phyloP scores from a whole-genome alignment of 2,113 vertebrate species.

The Ctenomys sociabilis region DNA sequence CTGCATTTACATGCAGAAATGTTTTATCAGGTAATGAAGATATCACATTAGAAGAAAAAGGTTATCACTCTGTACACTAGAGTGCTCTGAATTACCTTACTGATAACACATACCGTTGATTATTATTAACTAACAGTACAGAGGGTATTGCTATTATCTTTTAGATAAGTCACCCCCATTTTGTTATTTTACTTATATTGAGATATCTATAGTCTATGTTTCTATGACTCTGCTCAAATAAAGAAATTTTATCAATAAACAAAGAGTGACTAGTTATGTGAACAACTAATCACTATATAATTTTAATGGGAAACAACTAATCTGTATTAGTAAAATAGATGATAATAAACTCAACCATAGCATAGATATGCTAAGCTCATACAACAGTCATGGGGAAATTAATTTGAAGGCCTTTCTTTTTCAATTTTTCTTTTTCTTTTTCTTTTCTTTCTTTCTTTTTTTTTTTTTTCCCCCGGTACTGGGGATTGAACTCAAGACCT shows the following conservation, averaged over 20 bases:
- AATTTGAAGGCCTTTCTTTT: neutral
- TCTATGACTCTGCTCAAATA: constrained; percentile 15
- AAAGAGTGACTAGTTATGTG: neutral
- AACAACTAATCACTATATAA: neutral
- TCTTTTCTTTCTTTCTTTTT: too few relatives aligned
- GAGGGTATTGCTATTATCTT: neutral
- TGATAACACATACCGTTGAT: neutral
- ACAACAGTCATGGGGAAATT: neutral
- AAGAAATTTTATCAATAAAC: neutral
- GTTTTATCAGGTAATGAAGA: neutral
- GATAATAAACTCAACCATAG: neutral
- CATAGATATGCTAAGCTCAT: neutral
- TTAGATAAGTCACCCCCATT: neutral
- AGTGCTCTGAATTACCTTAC: neutral
- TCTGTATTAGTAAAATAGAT: neutral
- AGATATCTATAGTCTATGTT: neutral
- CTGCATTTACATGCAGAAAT: neutral
- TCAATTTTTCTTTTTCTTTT: too few relatives aligned
- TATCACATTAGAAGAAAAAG: neutral
- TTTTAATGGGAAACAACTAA: neutral
- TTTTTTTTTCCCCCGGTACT: too few relatives aligned
- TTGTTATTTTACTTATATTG: constrained; percentile 28
- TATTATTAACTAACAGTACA: constrained; percentile 27
- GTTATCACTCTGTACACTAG: neutral
- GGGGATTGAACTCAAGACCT: too few relatives aligned